Base-by-base conservation (phyloP, 2,797 vertebrate genomes). In the Tokudaia tokunoshimensis region DNA sequence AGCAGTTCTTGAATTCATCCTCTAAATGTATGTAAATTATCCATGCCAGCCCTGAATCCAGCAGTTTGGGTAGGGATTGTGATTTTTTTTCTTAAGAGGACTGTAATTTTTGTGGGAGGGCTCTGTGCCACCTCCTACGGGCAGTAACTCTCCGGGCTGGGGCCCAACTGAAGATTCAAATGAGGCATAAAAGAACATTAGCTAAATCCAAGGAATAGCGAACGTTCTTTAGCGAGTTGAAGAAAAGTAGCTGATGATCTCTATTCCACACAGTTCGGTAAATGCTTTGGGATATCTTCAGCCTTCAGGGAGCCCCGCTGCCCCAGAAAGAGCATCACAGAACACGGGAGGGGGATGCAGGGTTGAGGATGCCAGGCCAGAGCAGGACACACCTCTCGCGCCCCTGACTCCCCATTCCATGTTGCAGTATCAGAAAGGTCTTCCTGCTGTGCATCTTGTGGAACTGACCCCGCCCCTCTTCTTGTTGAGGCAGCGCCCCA, bases 41-140 rank as follows among this genome's bases (percentile, higher is more conserved):
- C 81, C 81, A 65, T 57, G 93, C 31, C 72, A 76, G 59, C n/a
- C 74, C 91, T 24, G 67, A 76, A 95, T 88, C 94, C 82, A 96
- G 88, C 61, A 63, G 74, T 93, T 96, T 96, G 94, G 89, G 65
- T 75, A 55, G 92, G 78, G 80, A 76, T 91, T 47, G 50, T n/a
- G 57, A 72, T 70, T 92, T 92, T 78, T 91, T 91, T 79, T 84
- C 74, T 44, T 57, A 50, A 91, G 9, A 89, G 74, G 85, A 87
- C 93, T 96, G 44, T 59, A 82, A 91, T 96, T 97, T 96, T 80
- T 93, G 80, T 93, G 78, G 94, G 85, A 91, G 89, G 87, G 41
- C 65, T 97, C 95, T 41, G 50, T 7, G 9, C 74, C 72, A 85
- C 90, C 74, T 96, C 95, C 84, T 83, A 72, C 81, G 6, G 44